These are phyloP conservation scores for Orchesella flavescens DNA, from an alignment of 2,888 invertebrate species.

Conservation along the genomic window DNA sequence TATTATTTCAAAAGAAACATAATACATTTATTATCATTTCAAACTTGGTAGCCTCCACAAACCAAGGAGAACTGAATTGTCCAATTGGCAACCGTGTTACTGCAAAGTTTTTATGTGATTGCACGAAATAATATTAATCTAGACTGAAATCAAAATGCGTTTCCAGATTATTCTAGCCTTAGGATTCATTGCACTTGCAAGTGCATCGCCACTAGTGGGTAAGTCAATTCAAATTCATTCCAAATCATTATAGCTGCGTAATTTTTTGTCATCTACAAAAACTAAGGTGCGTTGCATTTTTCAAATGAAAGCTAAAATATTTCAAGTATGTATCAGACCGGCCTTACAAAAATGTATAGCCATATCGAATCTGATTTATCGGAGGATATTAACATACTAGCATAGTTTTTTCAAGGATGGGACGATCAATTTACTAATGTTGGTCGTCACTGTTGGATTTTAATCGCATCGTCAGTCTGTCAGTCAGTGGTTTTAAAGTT, in stretches of 20 bases:
- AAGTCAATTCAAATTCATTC: slow-evolving; percentile 28
- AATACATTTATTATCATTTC: not conserved
- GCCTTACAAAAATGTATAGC: not conserved
- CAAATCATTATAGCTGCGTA: not conserved
- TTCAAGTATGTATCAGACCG: no score
- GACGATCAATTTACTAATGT: no score
- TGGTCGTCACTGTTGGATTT: no score
- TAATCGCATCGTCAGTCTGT: no score
- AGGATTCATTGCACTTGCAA: slow-evolving; percentile 48
- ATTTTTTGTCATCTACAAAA: slow-evolving; percentile 3
- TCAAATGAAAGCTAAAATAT: no score
- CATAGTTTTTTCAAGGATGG: not conserved
- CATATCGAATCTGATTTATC: not conserved
- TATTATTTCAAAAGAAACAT: not conserved
- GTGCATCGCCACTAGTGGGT: slow-evolving; percentile 51
- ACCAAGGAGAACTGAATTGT: no score
- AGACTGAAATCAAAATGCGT: slow-evolving; percentile 36
- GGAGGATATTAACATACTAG: not conserved
- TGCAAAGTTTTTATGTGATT: slow-evolving; percentile 24
- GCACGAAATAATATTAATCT: not conserved
- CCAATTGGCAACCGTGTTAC: not conserved
- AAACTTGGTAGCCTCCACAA: not conserved
- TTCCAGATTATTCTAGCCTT: slow-evolving; percentile 44
- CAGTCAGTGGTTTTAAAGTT: no score
- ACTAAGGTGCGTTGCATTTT: not conserved